Evolutionary conservation across 1,140 invertebrate genomes (phyloP), one percentile per base, ranked within the genome.

Genomic region (Drosophila sp.): DNA sequence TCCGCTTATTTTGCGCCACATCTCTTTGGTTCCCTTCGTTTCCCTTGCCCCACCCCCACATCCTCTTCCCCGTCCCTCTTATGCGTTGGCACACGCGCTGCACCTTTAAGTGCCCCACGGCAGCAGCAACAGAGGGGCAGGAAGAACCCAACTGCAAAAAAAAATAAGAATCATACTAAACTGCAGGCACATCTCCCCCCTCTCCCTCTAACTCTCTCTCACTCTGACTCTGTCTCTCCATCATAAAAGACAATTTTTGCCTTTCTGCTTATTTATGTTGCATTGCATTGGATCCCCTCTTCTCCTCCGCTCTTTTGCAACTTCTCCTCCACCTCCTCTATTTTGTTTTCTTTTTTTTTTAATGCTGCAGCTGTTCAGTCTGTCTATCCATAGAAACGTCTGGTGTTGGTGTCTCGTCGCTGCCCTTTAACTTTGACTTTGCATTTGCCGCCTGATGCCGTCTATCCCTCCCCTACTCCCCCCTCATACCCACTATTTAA

Each of bases 201-300:
- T 10, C 35, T 38, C n/a, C 6, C n/a, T 75, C 57, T 75, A 38
- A 4, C 33, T 40, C 6, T 1, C 23, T 41, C n/a, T 3, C 25
- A 10, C 25, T 40, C 35, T 6, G 25, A 41, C 35, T 44, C 58
- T 57, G 10, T 73, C 25, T 17, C 38, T 58, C 38, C 68, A 79
- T 83, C 76, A 82, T 87, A 79, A 86, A 86, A 86, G 82, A 87
- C 83, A 87, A 76, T 87, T 86, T 86, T 86, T 86, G 82, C 66
- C 77, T 76, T 69, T 77, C 62, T 79, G 82, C 82, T 82, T 87
- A 82, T 86, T 86, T 87, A 87, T 87, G 82, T 82, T 74, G 83
- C 82, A 78, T 67, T 81, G 82, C 82, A 85, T 66, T 64, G 65
- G 29, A 57, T 40, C 38, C 33, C n/a, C 56, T 27, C 56, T 17